Base-by-base conservation (phyloP, 1,140 invertebrate species). In the Hermetia illucens region DNA sequence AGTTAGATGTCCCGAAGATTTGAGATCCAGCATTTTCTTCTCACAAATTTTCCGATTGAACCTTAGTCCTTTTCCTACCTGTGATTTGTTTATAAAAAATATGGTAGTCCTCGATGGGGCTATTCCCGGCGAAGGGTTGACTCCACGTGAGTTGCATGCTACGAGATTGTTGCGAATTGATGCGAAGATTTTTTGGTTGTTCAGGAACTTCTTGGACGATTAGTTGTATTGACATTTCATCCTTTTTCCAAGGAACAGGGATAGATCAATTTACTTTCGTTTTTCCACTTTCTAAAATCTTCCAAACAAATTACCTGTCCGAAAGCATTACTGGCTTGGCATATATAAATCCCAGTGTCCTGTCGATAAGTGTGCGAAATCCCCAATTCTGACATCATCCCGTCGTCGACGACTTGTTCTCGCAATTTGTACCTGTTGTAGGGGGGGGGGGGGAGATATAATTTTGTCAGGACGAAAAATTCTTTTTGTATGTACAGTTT, bases 151-250 rank as follows among this genome's bases (percentile, higher is more conserved):
- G 67, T 48, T 83, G 79, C 35, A 89, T 74, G 20, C 74, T 73
- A 51, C 83, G 61, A 45, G 82, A 81, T 55, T 82, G 66, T 52
- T 82, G 80, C 39, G 87, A 83, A 40, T 79, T 76, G n/a, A 90
- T 78, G 43, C 78, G 71, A 31, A 90, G 73, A 55, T 87, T 86
- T 52, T 79, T 77, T 10, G 87, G 86, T 50, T 84, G 76, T 60
- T 91, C 87, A 3, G 87, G 87, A 17, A 80, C 88, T 64, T 77
- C 90, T 76, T 93, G 87, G 8, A 95, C 85, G 34, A 87, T 80
- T 8, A 96, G 69, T 50, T 89, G 82, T 53, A 92, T 88, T 17
- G 78, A 79, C 72, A 90, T 87, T 55, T 91, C 80, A 51, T 94
- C 90, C 46, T 59, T 34, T 27, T n/a, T n/a, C n/a, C n/a, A n/a